A percentile compares a stretch with the other conserved stretches of the same genome.
Conservation (phyloP, 2,113 vertebrate species). For the Spheniscus mendiculus region DNA sequence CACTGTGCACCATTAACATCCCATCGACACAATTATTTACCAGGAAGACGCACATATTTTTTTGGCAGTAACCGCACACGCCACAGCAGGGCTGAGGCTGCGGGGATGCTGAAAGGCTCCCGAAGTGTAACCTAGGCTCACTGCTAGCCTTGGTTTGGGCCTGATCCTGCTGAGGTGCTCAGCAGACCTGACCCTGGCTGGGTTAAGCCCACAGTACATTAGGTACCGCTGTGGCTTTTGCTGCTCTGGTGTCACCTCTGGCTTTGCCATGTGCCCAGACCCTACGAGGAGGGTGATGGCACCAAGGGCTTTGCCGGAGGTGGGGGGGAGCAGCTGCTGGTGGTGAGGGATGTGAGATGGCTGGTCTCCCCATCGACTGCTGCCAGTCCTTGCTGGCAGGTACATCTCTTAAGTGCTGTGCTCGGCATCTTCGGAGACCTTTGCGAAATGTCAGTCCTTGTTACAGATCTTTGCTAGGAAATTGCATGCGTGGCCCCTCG, state of each 20-base stretch:
- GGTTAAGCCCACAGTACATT: rapidly evolving
- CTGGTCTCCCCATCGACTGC: rapidly evolving
- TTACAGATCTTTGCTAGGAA: not conserved
- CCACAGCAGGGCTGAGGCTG: not conserved
- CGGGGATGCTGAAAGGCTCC: not conserved
- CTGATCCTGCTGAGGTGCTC: not conserved
- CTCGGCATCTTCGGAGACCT: not conserved
- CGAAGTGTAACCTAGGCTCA: rapidly evolving
- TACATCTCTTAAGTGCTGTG: not conserved
- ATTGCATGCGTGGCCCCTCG: not conserved
- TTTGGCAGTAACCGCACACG: not conserved
- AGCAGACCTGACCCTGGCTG: not conserved
- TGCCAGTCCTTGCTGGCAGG: not conserved
- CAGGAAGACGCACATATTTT: not conserved
- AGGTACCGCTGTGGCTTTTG: not conserved
- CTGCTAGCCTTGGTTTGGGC: not conserved
- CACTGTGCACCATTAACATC: slow-evolving; percentile 5
- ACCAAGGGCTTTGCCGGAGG: not conserved
- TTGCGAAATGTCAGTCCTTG: not conserved
- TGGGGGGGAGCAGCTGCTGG: not conserved
- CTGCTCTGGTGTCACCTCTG: not conserved
- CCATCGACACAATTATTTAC: slow-evolving; percentile 16
- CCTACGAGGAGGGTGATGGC: not conserved
- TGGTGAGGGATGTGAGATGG: not conserved
- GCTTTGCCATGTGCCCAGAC: rapidly evolving